Conservation (phyloP, 2,888 invertebrate species). For the Caenorhabditis sp. region DNA sequence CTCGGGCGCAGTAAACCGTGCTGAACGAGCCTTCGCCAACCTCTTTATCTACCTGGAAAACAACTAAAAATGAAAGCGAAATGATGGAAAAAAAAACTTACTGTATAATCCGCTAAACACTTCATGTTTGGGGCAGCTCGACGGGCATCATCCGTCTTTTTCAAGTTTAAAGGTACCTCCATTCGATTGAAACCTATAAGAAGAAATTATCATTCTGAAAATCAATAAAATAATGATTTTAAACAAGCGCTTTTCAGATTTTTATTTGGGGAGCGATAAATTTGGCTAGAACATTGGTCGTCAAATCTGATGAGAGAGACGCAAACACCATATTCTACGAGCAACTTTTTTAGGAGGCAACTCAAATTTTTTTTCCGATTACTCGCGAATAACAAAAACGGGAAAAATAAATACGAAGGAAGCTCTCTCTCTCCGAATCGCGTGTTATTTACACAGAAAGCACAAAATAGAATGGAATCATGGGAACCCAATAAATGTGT, state of each 20-base stretch:
- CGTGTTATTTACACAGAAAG: conserved; percentile 19
- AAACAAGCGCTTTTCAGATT: too few species aligned
- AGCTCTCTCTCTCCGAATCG: too few species aligned
- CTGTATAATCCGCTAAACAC: conserved; percentile 63
- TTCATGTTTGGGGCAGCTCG: conserved; percentile 16
- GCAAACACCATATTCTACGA: not conserved
- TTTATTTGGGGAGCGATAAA: too few species aligned
- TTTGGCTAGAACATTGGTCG: too few species aligned
- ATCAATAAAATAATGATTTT: not conserved
- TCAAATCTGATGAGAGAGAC: conserved; percentile 10
- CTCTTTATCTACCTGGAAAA: conserved; percentile 66
- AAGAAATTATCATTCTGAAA: not conserved
- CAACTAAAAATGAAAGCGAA: not conserved
- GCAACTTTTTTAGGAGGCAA: conserved; percentile 1
- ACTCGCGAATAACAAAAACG: not conserved
- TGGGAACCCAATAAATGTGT: conserved; percentile 1
- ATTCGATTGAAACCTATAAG: conserved; percentile 15
- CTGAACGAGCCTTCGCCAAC: conserved; percentile 74
- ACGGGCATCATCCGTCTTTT: conserved; percentile 25
- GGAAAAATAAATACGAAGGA: too few species aligned
- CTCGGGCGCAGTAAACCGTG: conserved; percentile 68
- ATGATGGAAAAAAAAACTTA: conserved; percentile 8
- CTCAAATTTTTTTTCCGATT: conserved; percentile 3
- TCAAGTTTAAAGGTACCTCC: conserved; percentile 58
- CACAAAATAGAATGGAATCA: not conserved